Conservation (phyloP, 2,113 vertebrate genomes). For the Pelmatolapia mariae region DNA sequence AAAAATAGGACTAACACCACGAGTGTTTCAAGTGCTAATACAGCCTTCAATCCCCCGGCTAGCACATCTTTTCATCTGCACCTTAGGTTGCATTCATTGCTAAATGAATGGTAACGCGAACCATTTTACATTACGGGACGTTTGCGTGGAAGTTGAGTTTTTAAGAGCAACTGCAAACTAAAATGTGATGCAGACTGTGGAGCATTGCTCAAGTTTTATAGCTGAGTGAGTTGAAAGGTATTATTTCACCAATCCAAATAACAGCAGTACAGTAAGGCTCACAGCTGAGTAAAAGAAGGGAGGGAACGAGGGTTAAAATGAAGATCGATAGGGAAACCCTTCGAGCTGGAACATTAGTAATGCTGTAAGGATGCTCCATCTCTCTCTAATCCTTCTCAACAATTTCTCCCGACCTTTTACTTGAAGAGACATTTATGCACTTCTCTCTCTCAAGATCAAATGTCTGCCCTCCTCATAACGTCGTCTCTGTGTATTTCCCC, state of each 20-base stretch:
- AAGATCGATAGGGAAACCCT: constrained; percentile 34
- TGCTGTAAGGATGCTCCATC: constrained; percentile 12
- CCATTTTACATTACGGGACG: background rate
- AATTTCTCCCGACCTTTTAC: constrained; percentile 50
- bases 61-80: background rate
- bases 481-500: background rate
- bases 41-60: background rate
- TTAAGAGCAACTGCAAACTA: background rate
- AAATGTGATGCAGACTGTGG: background rate
- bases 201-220: background rate
- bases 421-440: constrained; percentile 48
- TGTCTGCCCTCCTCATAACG: constrained; percentile 26
- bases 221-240: background rate
- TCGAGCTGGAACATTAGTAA: constrained; percentile 19
- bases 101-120: constrained; percentile 19
- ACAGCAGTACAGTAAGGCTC: background rate
- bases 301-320: background rate
- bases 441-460: constrained; percentile 42
- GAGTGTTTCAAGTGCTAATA: constrained; percentile 26
- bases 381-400: constrained; percentile 28
- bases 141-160: background rate
- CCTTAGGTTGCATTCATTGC: constrained; percentile 3
- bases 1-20: background rate
- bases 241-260: background rate
- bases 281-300: background rate